phyloP scores from a whole-genome alignment of 2,797 vertebrate genomes.

The Pangasius djambal region DNA sequence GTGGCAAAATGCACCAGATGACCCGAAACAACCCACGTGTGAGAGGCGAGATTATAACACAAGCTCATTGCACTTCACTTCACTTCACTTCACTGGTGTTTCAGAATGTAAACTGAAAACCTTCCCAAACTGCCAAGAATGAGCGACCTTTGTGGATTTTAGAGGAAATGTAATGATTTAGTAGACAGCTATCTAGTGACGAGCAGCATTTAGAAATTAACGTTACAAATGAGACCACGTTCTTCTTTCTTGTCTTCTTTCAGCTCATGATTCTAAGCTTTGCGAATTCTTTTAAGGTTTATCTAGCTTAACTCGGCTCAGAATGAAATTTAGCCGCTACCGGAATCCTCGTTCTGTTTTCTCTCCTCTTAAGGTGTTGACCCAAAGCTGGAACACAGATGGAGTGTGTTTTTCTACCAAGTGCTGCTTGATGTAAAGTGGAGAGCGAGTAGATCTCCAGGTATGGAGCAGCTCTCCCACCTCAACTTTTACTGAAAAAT shows the following conservation, averaged over 20 bases:
- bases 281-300: neutral
- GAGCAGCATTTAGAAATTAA: neutral
- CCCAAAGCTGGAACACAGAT: neutral
- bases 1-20: constrained; percentile 53
- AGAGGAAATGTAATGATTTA: neutral
- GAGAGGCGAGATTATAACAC: constrained; percentile 52
- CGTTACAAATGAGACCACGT: neutral
- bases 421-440: neutral
- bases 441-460: neutral
- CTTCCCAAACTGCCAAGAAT: neutral
- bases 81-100: neutral
- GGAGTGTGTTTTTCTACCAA: neutral
- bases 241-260: neutral
- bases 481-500: neutral
- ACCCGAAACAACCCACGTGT: constrained; percentile 24
- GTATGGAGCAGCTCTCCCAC: neutral
- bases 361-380: neutral
- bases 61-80: neutral
- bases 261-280: neutral
- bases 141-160: neutral
- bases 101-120: neutral
- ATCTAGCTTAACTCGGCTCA: neutral
- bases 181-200: neutral
- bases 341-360: neutral
- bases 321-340: neutral